These are phyloP conservation scores for Drosophila orosa DNA, from an alignment of 1,140 invertebrate species.

Conservation along the genomic window DNA sequence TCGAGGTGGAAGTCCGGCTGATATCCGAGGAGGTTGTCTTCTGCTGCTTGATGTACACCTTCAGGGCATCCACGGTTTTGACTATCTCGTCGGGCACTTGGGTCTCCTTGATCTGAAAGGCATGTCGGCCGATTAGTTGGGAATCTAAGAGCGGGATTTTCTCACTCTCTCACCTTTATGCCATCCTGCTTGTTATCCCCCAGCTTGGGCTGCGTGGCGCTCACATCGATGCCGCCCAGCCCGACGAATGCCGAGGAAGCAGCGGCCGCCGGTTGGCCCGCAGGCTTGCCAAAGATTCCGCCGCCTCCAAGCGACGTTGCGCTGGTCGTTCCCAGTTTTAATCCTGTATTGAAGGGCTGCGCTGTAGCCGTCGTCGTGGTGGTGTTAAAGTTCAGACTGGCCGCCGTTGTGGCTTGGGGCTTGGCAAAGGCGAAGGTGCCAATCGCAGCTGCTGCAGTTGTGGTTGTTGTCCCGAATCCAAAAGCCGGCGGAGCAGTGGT, in stretches of 20 bases:
- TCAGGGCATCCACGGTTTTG: slow-evolving; percentile 86
- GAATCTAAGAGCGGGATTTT: not conserved
- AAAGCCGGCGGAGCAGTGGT: slow-evolving; percentile 48
- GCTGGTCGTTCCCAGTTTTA: slow-evolving; percentile 51
- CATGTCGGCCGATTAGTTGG: not conserved
- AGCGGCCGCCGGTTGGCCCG: slow-evolving; percentile 49
- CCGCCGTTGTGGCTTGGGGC: slow-evolving; percentile 62
- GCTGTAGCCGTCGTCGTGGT: slow-evolving; percentile 68
- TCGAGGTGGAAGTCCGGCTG: slow-evolving; percentile 85
- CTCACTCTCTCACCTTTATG: slow-evolving; percentile 69
- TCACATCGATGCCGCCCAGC: slow-evolving; percentile 87
- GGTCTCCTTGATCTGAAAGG: slow-evolving; percentile 87
- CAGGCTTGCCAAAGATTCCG: slow-evolving; percentile 81
- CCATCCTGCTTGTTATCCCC: slow-evolving; percentile 86
- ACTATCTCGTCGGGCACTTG: slow-evolving; percentile 90
- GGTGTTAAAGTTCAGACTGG: slow-evolving; percentile 76
- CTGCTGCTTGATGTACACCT: slow-evolving; percentile 93
- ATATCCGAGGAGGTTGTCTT: slow-evolving; percentile 93
- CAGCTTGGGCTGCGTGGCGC: slow-evolving; percentile 85
- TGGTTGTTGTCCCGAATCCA: slow-evolving; percentile 54
- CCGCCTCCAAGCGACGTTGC: slow-evolving; percentile 36
- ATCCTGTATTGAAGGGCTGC: slow-evolving; percentile 46
- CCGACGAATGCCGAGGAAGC: slow-evolving; percentile 84
- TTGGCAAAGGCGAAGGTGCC: slow-evolving; percentile 71
- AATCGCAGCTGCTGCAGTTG: slow-evolving; percentile 46